Conservation (phyloP, 2,888 invertebrate genomes). For the Cosmorhoe ocellata region DNA sequence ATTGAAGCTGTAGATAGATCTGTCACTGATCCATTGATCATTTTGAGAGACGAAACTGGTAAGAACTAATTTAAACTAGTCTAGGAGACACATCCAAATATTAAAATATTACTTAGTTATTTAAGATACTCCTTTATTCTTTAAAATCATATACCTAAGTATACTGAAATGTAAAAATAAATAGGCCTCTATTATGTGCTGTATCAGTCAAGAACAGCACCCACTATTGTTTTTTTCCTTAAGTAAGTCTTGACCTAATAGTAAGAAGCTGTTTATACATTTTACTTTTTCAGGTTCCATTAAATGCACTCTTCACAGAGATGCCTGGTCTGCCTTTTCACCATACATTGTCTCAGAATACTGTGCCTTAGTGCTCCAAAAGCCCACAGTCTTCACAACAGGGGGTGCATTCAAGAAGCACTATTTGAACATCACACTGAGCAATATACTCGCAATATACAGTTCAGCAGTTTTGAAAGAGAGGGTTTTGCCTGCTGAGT, state of each 20-base stretch:
- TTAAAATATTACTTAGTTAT: too few species aligned
- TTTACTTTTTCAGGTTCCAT: conserved; percentile 59
- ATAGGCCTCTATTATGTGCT: too few species aligned
- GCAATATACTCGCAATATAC: conserved; percentile 69
- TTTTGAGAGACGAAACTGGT: conserved; percentile 68
- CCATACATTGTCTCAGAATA: conserved; percentile 66
- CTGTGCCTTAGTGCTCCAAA: conserved; percentile 65
- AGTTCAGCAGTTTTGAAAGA: conserved; percentile 57
- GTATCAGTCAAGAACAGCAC: too few species aligned
- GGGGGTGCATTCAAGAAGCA: conserved; percentile 73
- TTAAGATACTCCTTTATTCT: too few species aligned
- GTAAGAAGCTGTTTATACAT: too few species aligned
- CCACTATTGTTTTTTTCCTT: too few species aligned
- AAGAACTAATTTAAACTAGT: neutral
- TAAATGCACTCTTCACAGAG: conserved; percentile 74
- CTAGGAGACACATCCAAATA: too few species aligned
- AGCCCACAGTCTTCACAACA: conserved; percentile 73
- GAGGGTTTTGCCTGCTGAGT: conserved; percentile 55
- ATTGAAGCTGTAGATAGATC: conserved; percentile 72
- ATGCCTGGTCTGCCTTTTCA: conserved; percentile 73
- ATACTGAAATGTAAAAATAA: too few species aligned
- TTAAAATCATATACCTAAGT: too few species aligned
- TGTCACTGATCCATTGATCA: conserved; percentile 66
- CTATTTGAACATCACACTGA: conserved; percentile 71
- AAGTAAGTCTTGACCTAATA: too few species aligned